Evolutionary conservation across 2,113 vertebrate species (phyloP).

Genomic region (Phrynosoma platyrhinos): DNA sequence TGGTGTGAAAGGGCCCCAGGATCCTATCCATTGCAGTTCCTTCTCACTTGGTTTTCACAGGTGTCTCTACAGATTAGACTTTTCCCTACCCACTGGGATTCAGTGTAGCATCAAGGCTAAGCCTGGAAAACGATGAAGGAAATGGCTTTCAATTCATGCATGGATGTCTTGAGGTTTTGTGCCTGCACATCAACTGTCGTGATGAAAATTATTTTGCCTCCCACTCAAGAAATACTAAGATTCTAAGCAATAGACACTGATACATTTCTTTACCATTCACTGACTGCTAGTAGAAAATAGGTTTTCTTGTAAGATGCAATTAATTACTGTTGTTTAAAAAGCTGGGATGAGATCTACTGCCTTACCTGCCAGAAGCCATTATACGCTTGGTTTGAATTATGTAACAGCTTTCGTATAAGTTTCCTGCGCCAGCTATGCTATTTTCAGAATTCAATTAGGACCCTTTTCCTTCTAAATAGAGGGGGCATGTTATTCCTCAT

Average conservation of each 20-base stretch:
- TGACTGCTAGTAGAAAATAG: slow-evolving; percentile 55
- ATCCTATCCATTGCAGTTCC: background rate
- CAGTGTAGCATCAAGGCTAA: background rate
- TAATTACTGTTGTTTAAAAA: slow-evolving; percentile 58
- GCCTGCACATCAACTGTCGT: slow-evolving; percentile 52
- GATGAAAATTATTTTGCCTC: slow-evolving; percentile 56
- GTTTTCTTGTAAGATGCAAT: slow-evolving; percentile 64
- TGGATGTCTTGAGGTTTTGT: background rate
- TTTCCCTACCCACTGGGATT: background rate
- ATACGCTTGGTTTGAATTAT: slow-evolving; percentile 44
- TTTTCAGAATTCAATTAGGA: slow-evolving; percentile 53
- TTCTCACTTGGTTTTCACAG: background rate
- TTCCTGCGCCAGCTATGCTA: slow-evolving; percentile 34
- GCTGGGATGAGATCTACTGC: slow-evolving; percentile 45
- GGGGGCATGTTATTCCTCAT: background rate
- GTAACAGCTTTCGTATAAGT: slow-evolving; percentile 25
- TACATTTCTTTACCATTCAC: slow-evolving; percentile 61
- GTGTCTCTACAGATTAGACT: background rate
- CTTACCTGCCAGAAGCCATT: slow-evolving; percentile 56
- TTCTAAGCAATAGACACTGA: slow-evolving; percentile 53
- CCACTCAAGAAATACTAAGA: slow-evolving; percentile 39
- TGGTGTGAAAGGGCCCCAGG: no score
- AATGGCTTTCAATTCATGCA: background rate
- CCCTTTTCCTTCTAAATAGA: slow-evolving; percentile 21
- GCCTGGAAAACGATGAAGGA: background rate